A percentile compares a stretch with the other conserved stretches of the same genome.
Evolutionary conservation across 1,140 invertebrate species (phyloP).

Genomic region (Homalodisca vitripennis): DNA sequence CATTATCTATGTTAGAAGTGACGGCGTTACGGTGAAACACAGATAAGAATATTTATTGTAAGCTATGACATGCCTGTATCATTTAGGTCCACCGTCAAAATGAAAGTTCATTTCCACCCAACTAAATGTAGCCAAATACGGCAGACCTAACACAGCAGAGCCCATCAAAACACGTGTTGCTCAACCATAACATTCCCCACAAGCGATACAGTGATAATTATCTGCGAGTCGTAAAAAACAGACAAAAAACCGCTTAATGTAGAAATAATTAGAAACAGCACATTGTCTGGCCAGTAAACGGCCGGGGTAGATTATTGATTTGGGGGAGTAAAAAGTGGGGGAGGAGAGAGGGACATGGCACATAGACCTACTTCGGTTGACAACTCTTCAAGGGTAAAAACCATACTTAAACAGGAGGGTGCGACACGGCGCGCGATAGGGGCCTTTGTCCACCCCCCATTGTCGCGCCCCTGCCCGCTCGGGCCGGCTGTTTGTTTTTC

Average conservation of each 20-base stretch:
- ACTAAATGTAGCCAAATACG: no score
- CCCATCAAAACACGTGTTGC: constrained; percentile 20
- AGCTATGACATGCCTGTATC: no score
- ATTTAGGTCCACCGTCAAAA: no score
- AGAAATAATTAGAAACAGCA: constrained; percentile 19
- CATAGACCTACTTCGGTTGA: constrained; percentile 30
- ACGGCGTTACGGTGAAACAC: no score
- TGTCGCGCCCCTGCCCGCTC: background rate
- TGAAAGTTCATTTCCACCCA: no score
- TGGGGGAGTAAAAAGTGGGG: constrained; percentile 25
- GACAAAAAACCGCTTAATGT: background rate
- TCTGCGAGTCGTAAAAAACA: background rate
- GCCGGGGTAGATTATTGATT: constrained; percentile 24
- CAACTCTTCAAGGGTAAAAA: constrained; percentile 32
- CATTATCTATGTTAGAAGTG: no score
- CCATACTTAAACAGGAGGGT: constrained; percentile 27
- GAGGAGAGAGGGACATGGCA: constrained; percentile 23
- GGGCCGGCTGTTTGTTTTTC: no score
- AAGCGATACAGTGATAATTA: constrained; percentile 12
- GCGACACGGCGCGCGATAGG: constrained; percentile 17
- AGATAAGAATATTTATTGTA: no score
- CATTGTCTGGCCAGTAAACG: constrained; percentile 8
- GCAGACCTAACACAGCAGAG: background rate
- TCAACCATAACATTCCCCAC: constrained; percentile 6
- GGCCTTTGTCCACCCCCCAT: constrained; percentile 3